Conservation (phyloP, 2,797 vertebrate species). For the Allobates femoralis region DNA sequence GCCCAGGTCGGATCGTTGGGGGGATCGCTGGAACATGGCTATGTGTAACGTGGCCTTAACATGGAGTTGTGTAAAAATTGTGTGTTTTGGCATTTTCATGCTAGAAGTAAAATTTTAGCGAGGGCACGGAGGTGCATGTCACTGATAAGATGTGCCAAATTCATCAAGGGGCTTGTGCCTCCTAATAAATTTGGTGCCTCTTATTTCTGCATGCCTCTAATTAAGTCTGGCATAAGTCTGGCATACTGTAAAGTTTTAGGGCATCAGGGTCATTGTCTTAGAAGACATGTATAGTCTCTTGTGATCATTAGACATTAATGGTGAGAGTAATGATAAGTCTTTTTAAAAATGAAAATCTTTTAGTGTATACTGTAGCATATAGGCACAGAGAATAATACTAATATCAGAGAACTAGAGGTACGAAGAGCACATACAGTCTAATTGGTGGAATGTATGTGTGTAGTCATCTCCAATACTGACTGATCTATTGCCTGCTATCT, state of each 20-base stretch:
- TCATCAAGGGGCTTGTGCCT: too few relatives aligned
- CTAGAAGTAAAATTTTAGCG: too few relatives aligned
- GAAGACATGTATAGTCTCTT: neutral
- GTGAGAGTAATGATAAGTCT: neutral
- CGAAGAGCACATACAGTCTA: neutral
- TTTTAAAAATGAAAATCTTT: neutral
- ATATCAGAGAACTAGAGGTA: neutral
- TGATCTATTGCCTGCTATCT: neutral
- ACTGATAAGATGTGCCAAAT: too few relatives aligned
- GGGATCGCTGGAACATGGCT: too few relatives aligned
- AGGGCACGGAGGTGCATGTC: too few relatives aligned
- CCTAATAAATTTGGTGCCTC: too few relatives aligned
- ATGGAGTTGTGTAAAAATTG: too few relatives aligned
- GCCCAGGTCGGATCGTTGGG: too few relatives aligned
- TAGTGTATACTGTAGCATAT: neutral
- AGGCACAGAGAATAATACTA: neutral
- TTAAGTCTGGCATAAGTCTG: too few relatives aligned
- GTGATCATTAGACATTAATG: neutral
- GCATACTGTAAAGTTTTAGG: neutral
- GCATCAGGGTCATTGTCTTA: neutral
- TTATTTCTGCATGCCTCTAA: too few relatives aligned
- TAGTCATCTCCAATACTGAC: neutral
- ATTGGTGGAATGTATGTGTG: constrained; percentile 34
- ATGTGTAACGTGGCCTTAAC: too few relatives aligned
- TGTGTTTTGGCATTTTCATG: too few relatives aligned